A percentile compares a stretch with the other conserved stretches of the same genome.
phyloP scores from a whole-genome alignment of 2,113 vertebrate species.

The Pelecanoides urinatrix region DNA sequence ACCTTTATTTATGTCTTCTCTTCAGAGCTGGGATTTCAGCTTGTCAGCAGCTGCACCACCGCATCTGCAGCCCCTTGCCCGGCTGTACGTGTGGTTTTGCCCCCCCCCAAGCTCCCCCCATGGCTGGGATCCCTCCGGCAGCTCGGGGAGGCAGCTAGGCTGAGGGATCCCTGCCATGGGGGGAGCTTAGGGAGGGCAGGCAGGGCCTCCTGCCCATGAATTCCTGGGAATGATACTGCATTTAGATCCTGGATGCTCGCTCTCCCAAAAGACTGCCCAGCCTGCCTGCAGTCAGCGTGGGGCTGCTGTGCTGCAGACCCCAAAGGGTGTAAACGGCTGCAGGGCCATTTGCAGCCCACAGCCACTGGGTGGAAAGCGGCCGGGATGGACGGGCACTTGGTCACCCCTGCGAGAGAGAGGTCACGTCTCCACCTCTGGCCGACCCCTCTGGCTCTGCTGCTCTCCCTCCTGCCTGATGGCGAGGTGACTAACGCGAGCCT shows the following conservation, averaged over 20 bases:
- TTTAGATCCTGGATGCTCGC: too few relatives aligned
- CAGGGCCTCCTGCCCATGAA: not conserved
- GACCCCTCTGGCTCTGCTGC: not conserved
- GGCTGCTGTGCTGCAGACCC: not conserved
- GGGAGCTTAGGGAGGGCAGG: not conserved
- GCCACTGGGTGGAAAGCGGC: not conserved
- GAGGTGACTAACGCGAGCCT: not conserved
- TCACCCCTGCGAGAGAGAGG: not conserved
- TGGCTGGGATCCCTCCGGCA: not conserved
- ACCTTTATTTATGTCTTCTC: not conserved
- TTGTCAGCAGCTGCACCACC: not conserved
- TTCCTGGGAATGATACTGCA: not conserved
- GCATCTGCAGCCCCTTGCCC: not conserved
- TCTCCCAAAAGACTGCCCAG: not conserved
- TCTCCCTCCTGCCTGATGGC: not conserved
- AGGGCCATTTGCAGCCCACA: not conserved
- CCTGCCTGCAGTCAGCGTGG: not conserved
- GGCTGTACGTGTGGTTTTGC: not conserved
- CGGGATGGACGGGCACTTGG: accelerated
- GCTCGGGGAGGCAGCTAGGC: not conserved
- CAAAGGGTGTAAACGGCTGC: accelerated
- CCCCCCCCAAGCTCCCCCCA: not conserved
- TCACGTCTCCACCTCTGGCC: accelerated
- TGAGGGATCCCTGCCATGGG: not conserved
- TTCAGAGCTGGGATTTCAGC: not conserved